Base-by-base conservation (phyloP, 2,797 vertebrate species). In the Hyperoplus immaculatus region DNA sequence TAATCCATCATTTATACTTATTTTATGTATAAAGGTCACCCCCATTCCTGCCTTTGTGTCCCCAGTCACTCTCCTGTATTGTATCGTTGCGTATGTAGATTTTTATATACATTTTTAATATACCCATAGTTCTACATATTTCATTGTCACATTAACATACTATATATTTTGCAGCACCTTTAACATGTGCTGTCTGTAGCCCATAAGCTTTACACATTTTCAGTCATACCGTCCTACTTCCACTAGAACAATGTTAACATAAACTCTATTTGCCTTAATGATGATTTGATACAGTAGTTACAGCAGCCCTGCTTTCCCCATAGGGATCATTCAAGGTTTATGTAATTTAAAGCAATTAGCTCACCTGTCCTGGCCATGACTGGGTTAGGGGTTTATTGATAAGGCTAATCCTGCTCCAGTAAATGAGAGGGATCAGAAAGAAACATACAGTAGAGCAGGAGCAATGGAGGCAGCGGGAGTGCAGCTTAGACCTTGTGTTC, bases 401-500 rank as follows among this genome's bases (percentile, higher is more conserved):
- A 9, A 58, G 53, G 29, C 14, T 43, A n/a, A 74, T 59, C 29
- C 63, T 4, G 10, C 39, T 42, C 16, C 49, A 38, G 62, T 55
- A 53, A 74, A 79, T 74, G 54, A 70, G 39, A 43, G n/a, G 43
- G 43, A 73, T 6, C 59, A 68, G 46, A 72, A 67, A 12, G 21
- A 71, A 73, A 75, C 14, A 12, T 42, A 74, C 12, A 54, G 18
- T 53, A 41, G 61, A 54, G 18, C 56, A 41, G 61, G 66, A 74
- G 53, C 5, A 18, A 57, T 29, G 1, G 59, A 69, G 77, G 73
- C 63, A 42, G 49, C 14, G 78, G 72, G 69, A 69, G 65, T 6
- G 61, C 72, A 72, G 58, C 8, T 70, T 78, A 92, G 87, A 81
- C 68, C 83, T 86, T 82, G 86, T 78, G 80, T 76, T 82, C 82